These are phyloP conservation scores for Takifugu rubripes DNA, from an alignment of 2,797 vertebrate genomes.

Conservation along the genomic window DNA sequence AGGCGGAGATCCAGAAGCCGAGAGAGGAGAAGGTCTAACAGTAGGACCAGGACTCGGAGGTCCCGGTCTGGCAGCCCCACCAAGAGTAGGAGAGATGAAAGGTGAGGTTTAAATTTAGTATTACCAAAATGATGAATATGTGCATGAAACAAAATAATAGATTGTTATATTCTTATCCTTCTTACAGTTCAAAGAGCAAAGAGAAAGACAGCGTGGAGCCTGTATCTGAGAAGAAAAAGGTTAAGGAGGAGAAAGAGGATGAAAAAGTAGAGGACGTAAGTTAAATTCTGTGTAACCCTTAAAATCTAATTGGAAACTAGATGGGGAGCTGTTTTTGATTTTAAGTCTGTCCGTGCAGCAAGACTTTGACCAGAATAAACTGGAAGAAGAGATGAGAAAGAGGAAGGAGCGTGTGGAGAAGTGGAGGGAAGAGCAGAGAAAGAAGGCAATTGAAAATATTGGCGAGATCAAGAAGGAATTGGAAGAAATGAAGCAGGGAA, in stretches of 20 bases:
- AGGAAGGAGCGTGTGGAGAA: constrained; percentile 98
- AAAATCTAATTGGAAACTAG: background rate
- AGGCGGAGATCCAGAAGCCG: constrained; percentile 86
- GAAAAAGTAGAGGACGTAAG: constrained; percentile 92
- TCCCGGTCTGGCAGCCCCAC: constrained; percentile 85
- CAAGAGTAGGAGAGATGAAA: constrained; percentile 88
- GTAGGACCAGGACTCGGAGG: constrained; percentile 83
- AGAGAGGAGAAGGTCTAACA: constrained; percentile 86
- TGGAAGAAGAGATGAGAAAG: constrained; percentile 99
- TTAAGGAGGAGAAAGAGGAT: constrained; percentile 96
- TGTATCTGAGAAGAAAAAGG: constrained; percentile 90
- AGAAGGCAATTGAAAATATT: constrained; percentile 96
- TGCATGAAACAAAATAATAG: background rate
- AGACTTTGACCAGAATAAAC: constrained; percentile 98
- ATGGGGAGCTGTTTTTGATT: background rate
- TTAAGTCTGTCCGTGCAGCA: constrained; percentile 51
- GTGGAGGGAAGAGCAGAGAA: constrained; percentile 97
- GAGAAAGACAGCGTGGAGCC: constrained; percentile 88
- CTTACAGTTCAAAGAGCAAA: constrained; percentile 82
- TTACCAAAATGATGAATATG: background rate
- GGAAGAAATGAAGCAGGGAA: constrained; percentile 98
- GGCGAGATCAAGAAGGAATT: constrained; percentile 96
- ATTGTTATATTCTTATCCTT: constrained; percentile 6
- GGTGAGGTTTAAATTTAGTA: constrained; percentile 63
- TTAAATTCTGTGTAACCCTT: background rate